Conservation (phyloP, 2,797 vertebrate species). For the Pangasius macronema region DNA sequence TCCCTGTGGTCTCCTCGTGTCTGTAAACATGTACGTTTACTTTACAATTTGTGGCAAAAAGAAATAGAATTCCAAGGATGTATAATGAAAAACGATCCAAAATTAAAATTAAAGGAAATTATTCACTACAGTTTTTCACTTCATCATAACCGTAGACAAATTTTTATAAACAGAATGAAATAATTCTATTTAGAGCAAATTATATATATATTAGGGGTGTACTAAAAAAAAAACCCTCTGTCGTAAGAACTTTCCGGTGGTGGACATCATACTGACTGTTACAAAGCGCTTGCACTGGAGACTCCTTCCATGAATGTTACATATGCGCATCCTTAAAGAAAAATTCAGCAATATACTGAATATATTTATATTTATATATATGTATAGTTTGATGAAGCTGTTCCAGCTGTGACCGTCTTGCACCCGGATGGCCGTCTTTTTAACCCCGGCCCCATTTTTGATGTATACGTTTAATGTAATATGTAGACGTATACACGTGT, state of each 20-base stretch:
- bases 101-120: too few species aligned
- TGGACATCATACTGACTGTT: neutral
- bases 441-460: neutral
- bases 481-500: neutral
- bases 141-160: too few species aligned
- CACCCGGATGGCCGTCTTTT: neutral
- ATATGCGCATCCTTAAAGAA: neutral
- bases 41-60: neutral
- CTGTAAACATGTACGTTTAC: neutral
- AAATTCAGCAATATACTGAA: neutral
- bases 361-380: too few species aligned
- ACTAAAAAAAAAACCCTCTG: neutral
- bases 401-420: neutral
- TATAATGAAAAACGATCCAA: neutral
- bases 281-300: neutral
- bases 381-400: neutral
- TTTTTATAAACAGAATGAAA: too few species aligned
- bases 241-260: neutral
- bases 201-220: too few species aligned
- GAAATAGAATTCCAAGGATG: neutral
- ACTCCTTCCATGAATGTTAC: too few species aligned
- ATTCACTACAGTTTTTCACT: too few species aligned
- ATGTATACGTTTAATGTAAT: conserved; percentile 7
- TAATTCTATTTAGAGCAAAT: too few species aligned
- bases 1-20: neutral